Percentiles rank a stretch among this genome's conserved stretches.
Evolutionary conservation across 2,797 vertebrate species (phyloP).

Genomic region (Scyliorhinus canicula): DNA sequence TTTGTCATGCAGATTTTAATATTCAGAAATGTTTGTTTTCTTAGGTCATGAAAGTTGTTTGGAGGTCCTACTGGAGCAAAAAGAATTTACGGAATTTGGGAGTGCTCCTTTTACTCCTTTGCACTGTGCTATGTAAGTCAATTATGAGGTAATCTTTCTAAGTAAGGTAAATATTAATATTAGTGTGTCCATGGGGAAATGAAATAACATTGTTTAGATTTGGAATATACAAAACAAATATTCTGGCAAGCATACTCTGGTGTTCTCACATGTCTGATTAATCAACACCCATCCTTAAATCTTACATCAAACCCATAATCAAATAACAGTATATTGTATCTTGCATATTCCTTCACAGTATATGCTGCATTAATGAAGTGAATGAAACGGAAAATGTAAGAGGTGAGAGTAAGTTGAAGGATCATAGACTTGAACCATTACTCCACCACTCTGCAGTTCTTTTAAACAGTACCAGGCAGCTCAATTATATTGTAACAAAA

Average conservation of each 20-base stretch:
- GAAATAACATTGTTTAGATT: background rate
- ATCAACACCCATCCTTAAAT: background rate
- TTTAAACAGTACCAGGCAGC: background rate
- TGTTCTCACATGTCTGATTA: background rate
- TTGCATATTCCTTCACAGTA: background rate
- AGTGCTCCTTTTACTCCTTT: constrained; percentile 90
- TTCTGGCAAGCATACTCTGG: background rate
- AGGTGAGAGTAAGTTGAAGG: background rate
- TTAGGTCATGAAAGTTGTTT: constrained; percentile 90
- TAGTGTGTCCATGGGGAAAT: background rate
- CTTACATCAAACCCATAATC: background rate
- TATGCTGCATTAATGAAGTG: background rate
- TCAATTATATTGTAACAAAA: background rate
- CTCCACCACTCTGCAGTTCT: background rate
- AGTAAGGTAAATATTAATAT: background rate
- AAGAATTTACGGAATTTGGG: constrained; percentile 71
- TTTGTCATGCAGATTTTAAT: background rate
- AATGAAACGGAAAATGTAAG: background rate
- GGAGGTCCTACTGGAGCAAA: constrained; percentile 91
- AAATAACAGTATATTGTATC: background rate
- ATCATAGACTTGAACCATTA: background rate
- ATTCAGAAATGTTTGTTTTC: constrained; percentile 31
- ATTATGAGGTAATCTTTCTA: constrained; percentile 6
- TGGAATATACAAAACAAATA: background rate
- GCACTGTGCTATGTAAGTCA: constrained; percentile 90